A percentile compares a stretch with the other conserved stretches of the same genome.
These are phyloP conservation scores for Dicentrarchus labrax DNA, from an alignment of 2,113 vertebrate species.

Conservation along the genomic window DNA sequence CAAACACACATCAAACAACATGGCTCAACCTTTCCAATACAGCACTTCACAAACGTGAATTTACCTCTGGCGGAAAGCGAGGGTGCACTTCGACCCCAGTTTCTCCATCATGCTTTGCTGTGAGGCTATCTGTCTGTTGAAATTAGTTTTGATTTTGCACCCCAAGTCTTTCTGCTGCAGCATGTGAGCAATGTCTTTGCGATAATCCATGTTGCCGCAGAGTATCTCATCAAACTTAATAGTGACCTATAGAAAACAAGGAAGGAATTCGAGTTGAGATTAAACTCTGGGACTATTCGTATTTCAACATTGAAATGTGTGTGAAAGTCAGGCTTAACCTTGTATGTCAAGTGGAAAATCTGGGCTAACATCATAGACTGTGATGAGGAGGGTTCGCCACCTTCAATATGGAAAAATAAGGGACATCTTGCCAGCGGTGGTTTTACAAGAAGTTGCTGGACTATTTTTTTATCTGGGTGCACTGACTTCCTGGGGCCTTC, in stretches of 20 bases:
- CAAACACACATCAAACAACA: background rate
- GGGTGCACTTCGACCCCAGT: background rate
- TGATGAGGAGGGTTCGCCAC: too few relatives aligned
- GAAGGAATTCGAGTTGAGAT: background rate
- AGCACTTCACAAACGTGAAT: background rate
- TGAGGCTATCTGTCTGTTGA: background rate
- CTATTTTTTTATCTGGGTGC: too few relatives aligned
- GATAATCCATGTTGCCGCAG: background rate
- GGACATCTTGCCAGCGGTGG: too few relatives aligned
- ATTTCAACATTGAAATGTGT: too few relatives aligned
- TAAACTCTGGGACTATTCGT: too few relatives aligned
- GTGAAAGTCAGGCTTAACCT: too few relatives aligned
- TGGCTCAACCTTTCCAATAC: background rate
- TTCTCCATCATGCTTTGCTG: background rate
- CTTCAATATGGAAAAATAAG: too few relatives aligned
- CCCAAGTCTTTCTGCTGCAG: background rate
- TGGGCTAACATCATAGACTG: too few relatives aligned
- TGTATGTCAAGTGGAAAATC: too few relatives aligned
- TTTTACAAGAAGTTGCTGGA: too few relatives aligned
- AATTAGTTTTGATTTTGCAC: background rate
- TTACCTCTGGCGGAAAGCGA: background rate
- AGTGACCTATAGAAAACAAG: background rate
- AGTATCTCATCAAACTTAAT: background rate
- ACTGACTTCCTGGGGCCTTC: too few relatives aligned
- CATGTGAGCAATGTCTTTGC: background rate